Evolutionary conservation across 2,888 invertebrate species (phyloP).

Genomic region (Halictus quadricinctus): DNA sequence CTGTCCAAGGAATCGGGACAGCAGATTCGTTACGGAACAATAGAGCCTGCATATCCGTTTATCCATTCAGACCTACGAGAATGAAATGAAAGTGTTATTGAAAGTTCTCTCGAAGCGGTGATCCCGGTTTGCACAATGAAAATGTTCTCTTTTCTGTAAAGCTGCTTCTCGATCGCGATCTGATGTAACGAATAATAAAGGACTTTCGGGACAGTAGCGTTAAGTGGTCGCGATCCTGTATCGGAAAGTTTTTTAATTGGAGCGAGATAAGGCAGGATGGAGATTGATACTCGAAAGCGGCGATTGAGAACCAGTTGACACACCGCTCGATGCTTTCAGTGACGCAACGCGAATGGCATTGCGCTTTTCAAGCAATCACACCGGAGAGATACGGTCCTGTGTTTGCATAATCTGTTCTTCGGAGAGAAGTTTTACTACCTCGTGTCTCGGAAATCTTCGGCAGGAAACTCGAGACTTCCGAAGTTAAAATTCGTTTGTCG

Average conservation of each 20-base stretch:
- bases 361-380: slow-evolving; percentile 15
- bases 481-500: slow-evolving; percentile 12
- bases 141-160: background rate
- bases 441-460: background rate
- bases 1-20: background rate
- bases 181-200: background rate
- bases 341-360: slow-evolving; percentile 3
- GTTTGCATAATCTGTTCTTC: slow-evolving; percentile 15
- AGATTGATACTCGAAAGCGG: slow-evolving; percentile 20
- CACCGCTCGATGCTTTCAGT: slow-evolving; percentile 12
- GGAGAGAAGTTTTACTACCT: background rate
- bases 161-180: background rate
- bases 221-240: slow-evolving; percentile 16
- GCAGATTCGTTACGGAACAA: background rate
- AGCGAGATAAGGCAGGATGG: background rate
- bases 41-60: background rate
- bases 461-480: background rate
- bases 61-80: no score
- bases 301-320: slow-evolving; percentile 23
- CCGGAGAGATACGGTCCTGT: background rate
- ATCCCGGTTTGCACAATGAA: background rate
- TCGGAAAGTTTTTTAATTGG: slow-evolving; percentile 14
- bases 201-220: background rate
- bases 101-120: background rate
- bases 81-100: background rate